Evolutionary conservation across 2,797 vertebrate species (phyloP).

Genomic region (Menidia menidia): DNA sequence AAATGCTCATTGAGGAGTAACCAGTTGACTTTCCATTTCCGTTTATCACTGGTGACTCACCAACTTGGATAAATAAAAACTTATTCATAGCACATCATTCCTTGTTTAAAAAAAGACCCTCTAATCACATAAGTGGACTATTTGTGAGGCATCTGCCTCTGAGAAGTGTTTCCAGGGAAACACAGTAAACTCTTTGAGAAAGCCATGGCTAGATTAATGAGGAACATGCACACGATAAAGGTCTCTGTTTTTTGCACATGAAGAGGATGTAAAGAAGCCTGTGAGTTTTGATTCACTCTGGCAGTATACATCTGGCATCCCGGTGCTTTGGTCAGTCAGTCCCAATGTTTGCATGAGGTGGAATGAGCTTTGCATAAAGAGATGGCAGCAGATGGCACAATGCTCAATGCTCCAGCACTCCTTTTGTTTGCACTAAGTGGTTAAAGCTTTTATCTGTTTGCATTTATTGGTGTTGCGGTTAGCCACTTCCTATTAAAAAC

Average conservation of each 20-base stretch:
- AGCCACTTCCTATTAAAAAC: no score
- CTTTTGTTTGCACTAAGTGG: neutral
- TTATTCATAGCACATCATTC: conserved; percentile 46
- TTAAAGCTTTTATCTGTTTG: neutral
- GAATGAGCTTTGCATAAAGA: neutral
- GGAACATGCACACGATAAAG: conserved; percentile 4
- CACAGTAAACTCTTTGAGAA: neutral
- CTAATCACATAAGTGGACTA: conserved; percentile 37
- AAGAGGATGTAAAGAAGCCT: neutral
- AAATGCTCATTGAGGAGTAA: conserved; percentile 1
- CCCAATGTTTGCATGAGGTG: neutral
- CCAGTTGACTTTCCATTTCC: conserved; percentile 14
- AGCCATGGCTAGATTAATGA: conserved; percentile 28
- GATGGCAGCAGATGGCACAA: neutral
- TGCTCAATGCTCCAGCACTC: neutral
- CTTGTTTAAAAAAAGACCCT: conserved; percentile 17
- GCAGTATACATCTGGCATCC: neutral
- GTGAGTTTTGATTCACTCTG: neutral
- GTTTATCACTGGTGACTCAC: conserved; percentile 4
- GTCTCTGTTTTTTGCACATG: neutral
- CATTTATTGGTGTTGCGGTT: neutral
- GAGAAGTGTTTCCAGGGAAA: conserved; percentile 24
- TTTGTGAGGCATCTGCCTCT: conserved; percentile 39
- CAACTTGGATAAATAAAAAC: neutral
- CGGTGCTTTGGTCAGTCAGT: neutral